A percentile compares a stretch with the other conserved stretches of the same genome.
Conservation (phyloP, 1,140 invertebrate species). For the Drosophila melanica region DNA sequence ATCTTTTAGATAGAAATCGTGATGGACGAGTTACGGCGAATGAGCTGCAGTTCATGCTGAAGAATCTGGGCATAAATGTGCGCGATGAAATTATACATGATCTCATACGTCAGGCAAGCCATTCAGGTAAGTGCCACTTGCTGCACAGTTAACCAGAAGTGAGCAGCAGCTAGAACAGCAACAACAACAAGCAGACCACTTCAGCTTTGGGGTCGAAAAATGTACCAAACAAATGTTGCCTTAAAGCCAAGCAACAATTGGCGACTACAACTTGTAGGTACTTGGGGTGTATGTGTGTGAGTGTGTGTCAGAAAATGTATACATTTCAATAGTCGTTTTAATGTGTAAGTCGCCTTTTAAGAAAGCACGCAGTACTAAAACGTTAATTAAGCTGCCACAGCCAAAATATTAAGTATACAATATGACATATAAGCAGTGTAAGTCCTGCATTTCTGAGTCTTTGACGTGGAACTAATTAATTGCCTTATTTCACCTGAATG, state of each 20-base stretch:
- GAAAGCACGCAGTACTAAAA: background rate
- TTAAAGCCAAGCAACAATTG: constrained; percentile 55
- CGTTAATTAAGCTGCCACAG: constrained; percentile 23
- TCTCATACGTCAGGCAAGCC: constrained; percentile 89
- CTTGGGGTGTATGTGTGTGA: background rate
- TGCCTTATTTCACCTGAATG: too few species aligned
- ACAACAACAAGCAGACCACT: constrained; percentile 28
- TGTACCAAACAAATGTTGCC: constrained; percentile 17
- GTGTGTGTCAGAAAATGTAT: background rate
- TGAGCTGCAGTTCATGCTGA: constrained; percentile 90
- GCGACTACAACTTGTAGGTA: background rate
- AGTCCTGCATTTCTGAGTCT: too few species aligned
- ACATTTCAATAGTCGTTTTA: background rate
- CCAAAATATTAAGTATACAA: background rate
- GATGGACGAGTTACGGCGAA: constrained; percentile 89
- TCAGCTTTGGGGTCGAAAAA: constrained; percentile 21
- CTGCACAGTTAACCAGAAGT: background rate
- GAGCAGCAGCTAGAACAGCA: constrained; percentile 17
- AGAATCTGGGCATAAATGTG: constrained; percentile 89
- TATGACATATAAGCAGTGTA: background rate
- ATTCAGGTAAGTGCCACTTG: constrained; percentile 85
- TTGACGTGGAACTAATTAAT: too few species aligned
- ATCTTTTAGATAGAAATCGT: constrained; percentile 89
- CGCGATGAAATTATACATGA: constrained; percentile 88
- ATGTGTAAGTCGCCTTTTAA: background rate